Evolutionary conservation across 2,888 invertebrate genomes (phyloP), one percentile per base, ranked within the genome.

Genomic region (Dastarcus helophoroides): DNA sequence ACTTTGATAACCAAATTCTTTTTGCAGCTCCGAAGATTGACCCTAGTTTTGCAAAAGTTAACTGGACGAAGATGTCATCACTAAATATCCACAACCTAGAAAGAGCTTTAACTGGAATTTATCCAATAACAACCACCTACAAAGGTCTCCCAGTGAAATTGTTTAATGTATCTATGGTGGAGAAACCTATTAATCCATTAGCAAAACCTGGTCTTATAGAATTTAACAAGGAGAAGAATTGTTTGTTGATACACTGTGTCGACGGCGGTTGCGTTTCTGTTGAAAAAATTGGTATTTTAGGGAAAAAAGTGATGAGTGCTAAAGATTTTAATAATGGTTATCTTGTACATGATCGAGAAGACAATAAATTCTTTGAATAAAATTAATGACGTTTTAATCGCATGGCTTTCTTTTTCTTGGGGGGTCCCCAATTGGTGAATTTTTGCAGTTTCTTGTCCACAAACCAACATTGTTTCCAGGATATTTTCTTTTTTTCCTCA

Each of bases 241-340:
- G 67, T 11, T 55, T 86, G 31, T 65, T 69, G 51, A 68, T 86
- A 16, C 62, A 69, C 32, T 88, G 88, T 62, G 69, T 66, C 40
- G 71, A 76, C 48, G 64, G 65, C 29, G 68, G 63, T 41, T 78
- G 70, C 63, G 60, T 89, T 36, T 70, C 73, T 55, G 70, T 84
- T 33, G 64, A 63, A 41, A 68, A 69, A 43, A 42, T 89, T 32
- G 68, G 73, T 48, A 58, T 88, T 35, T 64, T 73, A 42, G 76
- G 77, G 6, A 79, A 73, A 54, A 78, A 71, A 55, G 64, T 70
- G 46, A 84, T 91, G 73, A 71, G 67, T 28, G 83, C 88, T 3
- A 49, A 61, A 44, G 86, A 88, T 53, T 94, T 94, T 65, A 76
- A 76, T 58, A 89, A 89, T 66, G 91, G 91, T 5, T 91, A 77